A percentile compares a stretch with the other conserved stretches of the same genome.
Evolutionary conservation across 2,797 vertebrate genomes (phyloP).

Genomic region (Coregonus suidteri): DNA sequence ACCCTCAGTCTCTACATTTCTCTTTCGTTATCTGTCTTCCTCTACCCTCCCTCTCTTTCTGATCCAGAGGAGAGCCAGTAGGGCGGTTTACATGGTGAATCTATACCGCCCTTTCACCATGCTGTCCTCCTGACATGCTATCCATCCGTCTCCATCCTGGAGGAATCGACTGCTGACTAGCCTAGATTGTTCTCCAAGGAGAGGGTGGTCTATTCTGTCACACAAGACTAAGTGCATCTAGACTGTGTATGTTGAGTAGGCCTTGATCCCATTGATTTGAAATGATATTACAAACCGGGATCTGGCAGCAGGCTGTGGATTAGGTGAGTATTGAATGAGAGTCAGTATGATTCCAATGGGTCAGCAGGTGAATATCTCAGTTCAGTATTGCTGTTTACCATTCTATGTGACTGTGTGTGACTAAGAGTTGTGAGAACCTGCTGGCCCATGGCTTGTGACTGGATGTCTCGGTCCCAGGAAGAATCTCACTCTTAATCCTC

Average conservation of each 20-base stretch:
- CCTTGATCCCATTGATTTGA: background rate
- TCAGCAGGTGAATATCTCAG: background rate
- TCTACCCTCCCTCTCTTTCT: background rate
- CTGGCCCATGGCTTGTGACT: background rate
- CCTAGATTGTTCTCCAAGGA: background rate
- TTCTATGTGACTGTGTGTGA: background rate
- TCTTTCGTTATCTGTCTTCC: background rate
- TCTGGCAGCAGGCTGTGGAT: background rate
- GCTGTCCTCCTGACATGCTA: constrained; percentile 18
- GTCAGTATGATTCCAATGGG: background rate
- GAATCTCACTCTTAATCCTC: constrained; percentile 61
- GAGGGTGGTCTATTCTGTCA: background rate
- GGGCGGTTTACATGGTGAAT: constrained; percentile 27
- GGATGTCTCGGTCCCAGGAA: background rate
- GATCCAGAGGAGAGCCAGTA: too few relatives aligned
- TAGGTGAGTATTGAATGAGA: background rate
- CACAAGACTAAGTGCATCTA: too few relatives aligned
- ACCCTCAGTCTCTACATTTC: too few relatives aligned
- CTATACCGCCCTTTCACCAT: constrained; percentile 10
- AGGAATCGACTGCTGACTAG: constrained; percentile 23
- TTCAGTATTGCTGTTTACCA: too few relatives aligned
- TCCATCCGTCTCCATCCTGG: constrained; percentile 18
- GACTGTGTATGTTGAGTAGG: too few relatives aligned
- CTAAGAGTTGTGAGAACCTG: background rate
- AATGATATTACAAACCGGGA: background rate